Evolutionary conservation across 2,797 vertebrate species (phyloP), one percentile per base, ranked within the genome.

Genomic region (Syndactyla subalaris): DNA sequence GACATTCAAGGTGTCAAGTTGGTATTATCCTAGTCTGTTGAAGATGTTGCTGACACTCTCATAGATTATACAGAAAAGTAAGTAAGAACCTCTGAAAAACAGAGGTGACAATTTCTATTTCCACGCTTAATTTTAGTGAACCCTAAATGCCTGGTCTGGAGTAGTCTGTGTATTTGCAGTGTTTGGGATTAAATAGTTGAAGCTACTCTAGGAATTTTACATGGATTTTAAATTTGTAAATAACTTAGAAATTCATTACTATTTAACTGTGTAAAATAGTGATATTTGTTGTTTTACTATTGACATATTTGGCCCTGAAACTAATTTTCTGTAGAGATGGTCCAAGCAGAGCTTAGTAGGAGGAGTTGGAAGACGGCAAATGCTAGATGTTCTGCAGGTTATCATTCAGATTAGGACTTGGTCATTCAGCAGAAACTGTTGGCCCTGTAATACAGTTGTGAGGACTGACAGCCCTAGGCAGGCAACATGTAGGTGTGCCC

Each of bases 401-500:
- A 6, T 23, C 6, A 21, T 61, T 75, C 15, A 52, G 38, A 57
- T 62, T 5, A 39, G 27, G 30, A 43, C 9, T 90, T 80, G 10
- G 11, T 66, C 7, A 39, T 36, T 55, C 10, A 58, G 9, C 16
- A 39, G 23, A 15, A 46, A 10, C 3, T 79, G 43, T 63, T 71
- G 45, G 23, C 4, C 8, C 38, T 57, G 26, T 49, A 72, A 63
- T 52, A 45, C 5, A 41, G 10, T 30, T 68, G 6, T 82, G 30
- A 27, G 15, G 14, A 58, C 10, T 75, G 54, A 19, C 5, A 86
- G 26, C 6, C 32, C 16, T 22, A 34, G 3, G 2, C 14, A 63
- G 23, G 10, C 3, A 75, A 18, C 18, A 38, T 4, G 9, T 12
- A 54, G 12, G 6, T 32, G 7, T 65, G 22, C 3, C 1, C 7